Percentiles rank a stretch among this genome's conserved stretches.
phyloP scores from a whole-genome alignment of 2,113 vertebrate genomes.

The Ciconia boyciana region DNA sequence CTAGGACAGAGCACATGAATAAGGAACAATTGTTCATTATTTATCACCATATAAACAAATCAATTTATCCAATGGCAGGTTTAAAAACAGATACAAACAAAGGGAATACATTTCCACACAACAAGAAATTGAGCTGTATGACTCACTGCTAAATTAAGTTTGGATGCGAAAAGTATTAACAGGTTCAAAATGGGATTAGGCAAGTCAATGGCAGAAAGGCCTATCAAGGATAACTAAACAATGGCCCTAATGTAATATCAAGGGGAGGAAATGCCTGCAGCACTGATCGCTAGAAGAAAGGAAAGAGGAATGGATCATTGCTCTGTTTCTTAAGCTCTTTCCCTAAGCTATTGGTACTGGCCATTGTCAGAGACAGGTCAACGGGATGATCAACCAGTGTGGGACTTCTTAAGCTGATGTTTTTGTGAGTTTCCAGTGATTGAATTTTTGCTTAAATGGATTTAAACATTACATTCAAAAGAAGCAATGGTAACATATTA shows the following conservation, averaged over 20 bases:
- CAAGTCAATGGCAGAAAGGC: constrained; percentile 10
- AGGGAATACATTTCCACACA: not conserved
- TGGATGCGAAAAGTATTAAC: not conserved
- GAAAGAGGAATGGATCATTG: not conserved
- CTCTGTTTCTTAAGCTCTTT: not conserved
- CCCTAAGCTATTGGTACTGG: not conserved
- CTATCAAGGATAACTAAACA: constrained; percentile 30
- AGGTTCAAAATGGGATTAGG: not conserved
- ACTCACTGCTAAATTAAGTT: constrained; percentile 14
- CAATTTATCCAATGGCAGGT: not conserved
- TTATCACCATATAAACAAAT: not conserved
- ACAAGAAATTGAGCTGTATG: not conserved
- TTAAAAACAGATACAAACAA: constrained; percentile 3
- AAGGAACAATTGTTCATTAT: not conserved
- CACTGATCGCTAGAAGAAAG: not conserved
- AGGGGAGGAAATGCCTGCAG: constrained; percentile 30
- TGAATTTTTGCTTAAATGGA: not conserved
- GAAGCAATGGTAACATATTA: not conserved
- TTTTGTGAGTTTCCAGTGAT: not conserved
- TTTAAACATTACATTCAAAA: not conserved
- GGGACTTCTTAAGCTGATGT: not conserved
- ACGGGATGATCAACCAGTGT: not conserved
- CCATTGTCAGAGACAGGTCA: not conserved
- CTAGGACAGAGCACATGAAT: not conserved
- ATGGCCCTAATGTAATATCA: not conserved